A percentile compares a stretch with the other conserved stretches of the same genome.
phyloP scores from a whole-genome alignment of 1,140 invertebrate genomes.

The Philaenus spumarius region DNA sequence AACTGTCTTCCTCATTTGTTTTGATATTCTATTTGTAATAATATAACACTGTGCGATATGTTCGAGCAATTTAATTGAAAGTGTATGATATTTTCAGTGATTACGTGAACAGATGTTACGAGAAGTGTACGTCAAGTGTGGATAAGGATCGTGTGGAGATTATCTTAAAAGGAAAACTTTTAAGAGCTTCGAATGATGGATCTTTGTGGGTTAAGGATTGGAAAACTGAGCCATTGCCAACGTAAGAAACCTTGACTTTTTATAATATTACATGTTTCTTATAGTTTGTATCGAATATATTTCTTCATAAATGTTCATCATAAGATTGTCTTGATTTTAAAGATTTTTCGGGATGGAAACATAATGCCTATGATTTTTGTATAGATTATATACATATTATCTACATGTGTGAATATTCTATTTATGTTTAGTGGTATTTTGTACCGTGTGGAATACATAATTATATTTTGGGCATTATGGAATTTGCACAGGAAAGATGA shows the following conservation, averaged over 20 bases:
- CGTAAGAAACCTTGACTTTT: conserved; percentile 25
- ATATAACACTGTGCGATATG: background rate
- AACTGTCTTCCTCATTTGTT: background rate
- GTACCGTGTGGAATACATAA: no score
- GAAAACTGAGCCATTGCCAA: conserved; percentile 81
- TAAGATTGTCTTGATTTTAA: no score
- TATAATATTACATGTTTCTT: no score
- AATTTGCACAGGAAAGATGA: no score
- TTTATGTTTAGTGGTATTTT: no score
- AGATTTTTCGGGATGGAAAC: no score
- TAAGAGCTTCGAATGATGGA: conserved; percentile 74
- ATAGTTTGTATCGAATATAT: no score
- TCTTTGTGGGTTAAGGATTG: conserved; percentile 85
- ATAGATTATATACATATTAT: no score
- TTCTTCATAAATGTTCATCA: no score
- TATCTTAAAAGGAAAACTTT: conserved; percentile 88
- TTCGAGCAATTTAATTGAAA: conserved; percentile 4
- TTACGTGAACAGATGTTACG: conserved; percentile 88
- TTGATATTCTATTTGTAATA: background rate
- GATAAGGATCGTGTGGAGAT: conserved; percentile 93
- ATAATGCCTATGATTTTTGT: no score
- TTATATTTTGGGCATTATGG: no score
- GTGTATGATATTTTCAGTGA: conserved; percentile 40
- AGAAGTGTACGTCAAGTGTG: conserved; percentile 74
- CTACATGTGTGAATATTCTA: no score